phyloP scores from a whole-genome alignment of 2,113 vertebrate species.

The Alethe castanea region DNA sequence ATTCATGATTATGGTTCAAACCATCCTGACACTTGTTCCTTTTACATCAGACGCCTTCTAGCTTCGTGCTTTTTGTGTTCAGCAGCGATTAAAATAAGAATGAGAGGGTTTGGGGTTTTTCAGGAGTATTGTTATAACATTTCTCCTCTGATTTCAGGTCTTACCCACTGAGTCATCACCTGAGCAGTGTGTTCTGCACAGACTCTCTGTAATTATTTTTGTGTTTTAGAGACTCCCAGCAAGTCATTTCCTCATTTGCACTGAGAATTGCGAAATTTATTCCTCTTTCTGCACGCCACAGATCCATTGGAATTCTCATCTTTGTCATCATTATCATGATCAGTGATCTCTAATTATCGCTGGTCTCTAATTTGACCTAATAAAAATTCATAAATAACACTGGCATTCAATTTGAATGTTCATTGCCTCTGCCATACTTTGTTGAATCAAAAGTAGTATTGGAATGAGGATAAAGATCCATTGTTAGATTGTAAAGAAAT shows the following conservation, averaged over 20 bases:
- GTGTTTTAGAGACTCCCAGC: not conserved
- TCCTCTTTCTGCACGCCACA: accelerated
- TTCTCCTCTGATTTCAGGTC: not conserved
- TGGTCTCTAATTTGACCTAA: not conserved
- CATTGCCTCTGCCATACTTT: not conserved
- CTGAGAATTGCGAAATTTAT: not conserved
- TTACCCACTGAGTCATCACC: not conserved
- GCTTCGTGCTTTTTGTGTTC: not conserved
- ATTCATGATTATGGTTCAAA: not conserved
- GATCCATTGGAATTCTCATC: not conserved
- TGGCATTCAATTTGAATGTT: not conserved
- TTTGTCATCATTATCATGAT: not conserved
- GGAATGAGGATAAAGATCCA: not conserved
- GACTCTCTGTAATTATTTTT: not conserved
- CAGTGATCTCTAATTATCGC: not conserved
- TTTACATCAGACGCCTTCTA: not conserved
- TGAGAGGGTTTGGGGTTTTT: not conserved
- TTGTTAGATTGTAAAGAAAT: not conserved
- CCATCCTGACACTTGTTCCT: not conserved
- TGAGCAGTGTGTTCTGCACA: not conserved
- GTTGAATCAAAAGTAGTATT: not conserved
- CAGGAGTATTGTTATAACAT: not conserved
- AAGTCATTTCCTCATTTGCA: not conserved
- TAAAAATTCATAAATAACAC: not conserved
- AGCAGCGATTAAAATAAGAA: not conserved